These are phyloP conservation scores for Lerista edwardsae DNA, from an alignment of 2,797 vertebrate species.

Conservation along the genomic window DNA sequence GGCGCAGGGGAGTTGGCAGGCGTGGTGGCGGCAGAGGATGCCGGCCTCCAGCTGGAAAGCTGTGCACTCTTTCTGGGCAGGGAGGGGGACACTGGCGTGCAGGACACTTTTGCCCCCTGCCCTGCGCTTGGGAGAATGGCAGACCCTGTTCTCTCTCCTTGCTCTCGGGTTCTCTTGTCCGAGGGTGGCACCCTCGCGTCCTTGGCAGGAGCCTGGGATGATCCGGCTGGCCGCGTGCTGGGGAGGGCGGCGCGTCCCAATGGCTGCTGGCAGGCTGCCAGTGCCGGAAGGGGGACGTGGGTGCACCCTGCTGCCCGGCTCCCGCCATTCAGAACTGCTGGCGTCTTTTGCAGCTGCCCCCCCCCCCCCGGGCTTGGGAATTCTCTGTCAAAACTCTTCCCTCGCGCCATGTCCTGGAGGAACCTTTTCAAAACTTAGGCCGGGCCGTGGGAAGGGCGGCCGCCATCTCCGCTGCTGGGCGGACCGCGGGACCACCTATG, in stretches of 20 bases:
- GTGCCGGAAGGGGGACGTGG: background rate
- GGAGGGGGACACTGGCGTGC: background rate
- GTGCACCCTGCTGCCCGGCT: background rate
- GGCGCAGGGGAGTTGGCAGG: slow-evolving; percentile 30
- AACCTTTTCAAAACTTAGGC: background rate
- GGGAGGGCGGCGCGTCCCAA: background rate
- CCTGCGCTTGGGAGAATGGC: no score
- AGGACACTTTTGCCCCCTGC: background rate
- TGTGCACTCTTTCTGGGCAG: background rate
- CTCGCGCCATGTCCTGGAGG: background rate
- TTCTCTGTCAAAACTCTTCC: background rate
- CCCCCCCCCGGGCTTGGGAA: slow-evolving; percentile 37
- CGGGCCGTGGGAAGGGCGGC: background rate
- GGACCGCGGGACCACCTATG: background rate
- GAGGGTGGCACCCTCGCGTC: background rate
- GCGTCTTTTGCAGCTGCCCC: slow-evolving; percentile 22
- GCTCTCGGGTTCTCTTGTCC: no score
- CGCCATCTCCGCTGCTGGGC: background rate
- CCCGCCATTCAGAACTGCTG: background rate
- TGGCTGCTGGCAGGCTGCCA: background rate
- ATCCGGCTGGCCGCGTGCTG: background rate
- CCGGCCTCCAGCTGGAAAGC: background rate
- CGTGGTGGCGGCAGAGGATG: slow-evolving; percentile 35
- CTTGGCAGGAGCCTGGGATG: background rate
- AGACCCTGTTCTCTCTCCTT: background rate